Evolutionary conservation across 1,140 invertebrate species (phyloP).

Genomic region (Drosophila carrolli): DNA sequence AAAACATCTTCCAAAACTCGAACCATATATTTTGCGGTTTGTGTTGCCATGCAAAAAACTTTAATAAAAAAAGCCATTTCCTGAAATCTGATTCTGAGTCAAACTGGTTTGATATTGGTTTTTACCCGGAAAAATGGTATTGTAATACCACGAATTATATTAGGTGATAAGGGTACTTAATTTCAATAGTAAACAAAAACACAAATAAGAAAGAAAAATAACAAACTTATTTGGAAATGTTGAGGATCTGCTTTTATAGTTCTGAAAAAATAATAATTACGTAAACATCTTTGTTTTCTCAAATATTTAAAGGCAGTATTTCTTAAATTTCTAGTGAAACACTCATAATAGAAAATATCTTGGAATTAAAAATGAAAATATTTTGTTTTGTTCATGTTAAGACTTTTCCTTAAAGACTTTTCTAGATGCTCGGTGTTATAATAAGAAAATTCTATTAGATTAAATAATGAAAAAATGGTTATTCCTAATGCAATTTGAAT

Average conservation of each 20-base stretch:
- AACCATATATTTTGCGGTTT: background rate
- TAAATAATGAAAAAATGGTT: background rate
- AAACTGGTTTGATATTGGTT: background rate
- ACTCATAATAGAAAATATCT: no score
- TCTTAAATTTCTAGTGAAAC: no score
- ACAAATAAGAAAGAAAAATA: background rate
- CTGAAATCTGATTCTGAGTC: background rate
- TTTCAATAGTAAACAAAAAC: background rate
- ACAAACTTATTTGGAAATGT: no score
- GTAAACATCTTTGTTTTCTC: no score
- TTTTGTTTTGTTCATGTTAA: background rate
- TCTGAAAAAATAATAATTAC: no score
- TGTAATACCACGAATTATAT: background rate
- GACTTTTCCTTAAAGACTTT: background rate
- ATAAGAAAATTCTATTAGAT: background rate
- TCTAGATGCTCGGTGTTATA: background rate
- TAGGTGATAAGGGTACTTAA: background rate
- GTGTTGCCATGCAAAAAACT: slow-evolving; percentile 7
- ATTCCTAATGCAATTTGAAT: slow-evolving; percentile 3
- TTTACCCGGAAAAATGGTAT: background rate
- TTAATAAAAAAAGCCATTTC: slow-evolving; percentile 2
- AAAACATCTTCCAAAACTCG: background rate
- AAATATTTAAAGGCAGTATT: no score
- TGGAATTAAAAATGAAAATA: no score
- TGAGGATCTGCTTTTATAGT: no score